These are phyloP conservation scores for Magallana ariakensis DNA, from an alignment of 1,140 invertebrate species.

Conservation along the genomic window DNA sequence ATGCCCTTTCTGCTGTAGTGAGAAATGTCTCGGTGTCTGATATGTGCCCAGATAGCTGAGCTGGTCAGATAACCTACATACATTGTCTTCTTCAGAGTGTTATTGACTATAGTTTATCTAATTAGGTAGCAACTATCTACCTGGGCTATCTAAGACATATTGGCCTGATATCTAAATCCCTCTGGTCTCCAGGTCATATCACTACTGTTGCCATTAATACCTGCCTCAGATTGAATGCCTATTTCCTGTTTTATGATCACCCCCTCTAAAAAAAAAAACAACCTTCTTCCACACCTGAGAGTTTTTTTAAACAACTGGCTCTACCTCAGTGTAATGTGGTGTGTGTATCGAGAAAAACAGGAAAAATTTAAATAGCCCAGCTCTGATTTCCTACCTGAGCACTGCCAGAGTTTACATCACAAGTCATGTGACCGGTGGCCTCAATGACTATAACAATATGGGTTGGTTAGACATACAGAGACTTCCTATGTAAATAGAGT, in stretches of 20 bases:
- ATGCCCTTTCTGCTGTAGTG: not conserved
- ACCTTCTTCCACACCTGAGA: conserved; percentile 5
- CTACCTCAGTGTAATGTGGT: conserved; percentile 7
- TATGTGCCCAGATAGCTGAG: not conserved
- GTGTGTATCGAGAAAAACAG: conserved; percentile 30
- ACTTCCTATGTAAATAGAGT: conserved; percentile 38
- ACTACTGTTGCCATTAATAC: not conserved
- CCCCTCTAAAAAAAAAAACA: not conserved
- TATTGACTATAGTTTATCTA: conserved; percentile 36
- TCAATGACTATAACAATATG: conserved; percentile 38
- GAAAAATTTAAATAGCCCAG: conserved; percentile 20
- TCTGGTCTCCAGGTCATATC: not conserved
- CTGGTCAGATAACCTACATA: conserved; percentile 30
- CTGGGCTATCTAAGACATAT: conserved; percentile 14
- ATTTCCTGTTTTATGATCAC: conserved; percentile 21
- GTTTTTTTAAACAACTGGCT: not conserved
- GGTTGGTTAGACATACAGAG: conserved; percentile 34
- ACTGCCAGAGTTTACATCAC: conserved; percentile 24
- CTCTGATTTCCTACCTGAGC: conserved; percentile 33
- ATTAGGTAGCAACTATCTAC: conserved; percentile 34
- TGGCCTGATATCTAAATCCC: conserved; percentile 32
- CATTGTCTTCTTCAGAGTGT: conserved; percentile 9
- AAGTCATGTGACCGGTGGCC: conserved; percentile 31
- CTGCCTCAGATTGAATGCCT: not conserved
- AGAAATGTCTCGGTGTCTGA: not conserved